These are phyloP conservation scores for Molorchus minor DNA, from an alignment of 2,888 invertebrate species.

Conservation along the genomic window DNA sequence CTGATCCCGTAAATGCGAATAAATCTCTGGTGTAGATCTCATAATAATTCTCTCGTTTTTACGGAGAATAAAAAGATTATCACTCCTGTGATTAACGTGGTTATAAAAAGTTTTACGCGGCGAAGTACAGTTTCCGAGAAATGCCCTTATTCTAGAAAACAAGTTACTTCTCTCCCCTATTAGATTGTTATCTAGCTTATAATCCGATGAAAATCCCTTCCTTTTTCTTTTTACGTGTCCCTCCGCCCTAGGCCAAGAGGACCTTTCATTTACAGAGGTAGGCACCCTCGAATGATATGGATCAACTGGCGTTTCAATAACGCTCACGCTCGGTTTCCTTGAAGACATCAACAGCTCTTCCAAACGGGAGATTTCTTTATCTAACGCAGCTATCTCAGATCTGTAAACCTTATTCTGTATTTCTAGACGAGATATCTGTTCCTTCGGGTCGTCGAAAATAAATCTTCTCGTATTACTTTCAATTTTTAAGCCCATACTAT, in stretches of 20 bases:
- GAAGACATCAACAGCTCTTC: constrained; percentile 71
- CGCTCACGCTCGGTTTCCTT: constrained; percentile 31
- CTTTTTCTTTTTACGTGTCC: constrained; percentile 11
- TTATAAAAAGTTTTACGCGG: constrained; percentile 14
- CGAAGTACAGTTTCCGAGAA: constrained; percentile 53
- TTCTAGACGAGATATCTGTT: constrained; percentile 85
- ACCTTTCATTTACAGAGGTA: constrained; percentile 30
- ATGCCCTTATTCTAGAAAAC: constrained; percentile 49
- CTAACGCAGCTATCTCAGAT: constrained; percentile 80
- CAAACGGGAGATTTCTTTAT: constrained; percentile 79
- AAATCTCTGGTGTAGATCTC: constrained; percentile 37
- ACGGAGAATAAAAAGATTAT: constrained; percentile 10
- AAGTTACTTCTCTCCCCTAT: constrained; percentile 43
- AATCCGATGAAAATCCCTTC: constrained; percentile 46
- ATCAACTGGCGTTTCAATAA: constrained; percentile 30
- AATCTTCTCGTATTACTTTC: constrained; percentile 82
- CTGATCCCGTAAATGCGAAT: constrained; percentile 8
- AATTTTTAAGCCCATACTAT: constrained; percentile 87
- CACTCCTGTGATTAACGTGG: not conserved
- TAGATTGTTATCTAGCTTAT: constrained; percentile 41
- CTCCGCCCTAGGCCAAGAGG: constrained; percentile 52
- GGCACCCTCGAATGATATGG: constrained; percentile 34
- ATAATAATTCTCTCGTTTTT: constrained; percentile 1
- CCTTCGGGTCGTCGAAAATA: constrained; percentile 76
- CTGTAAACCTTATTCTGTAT: constrained; percentile 91